Evolutionary conservation across 2,797 vertebrate genomes (phyloP), one percentile per base, ranked within the genome.

Genomic region (Acanthurus leucopareius): DNA sequence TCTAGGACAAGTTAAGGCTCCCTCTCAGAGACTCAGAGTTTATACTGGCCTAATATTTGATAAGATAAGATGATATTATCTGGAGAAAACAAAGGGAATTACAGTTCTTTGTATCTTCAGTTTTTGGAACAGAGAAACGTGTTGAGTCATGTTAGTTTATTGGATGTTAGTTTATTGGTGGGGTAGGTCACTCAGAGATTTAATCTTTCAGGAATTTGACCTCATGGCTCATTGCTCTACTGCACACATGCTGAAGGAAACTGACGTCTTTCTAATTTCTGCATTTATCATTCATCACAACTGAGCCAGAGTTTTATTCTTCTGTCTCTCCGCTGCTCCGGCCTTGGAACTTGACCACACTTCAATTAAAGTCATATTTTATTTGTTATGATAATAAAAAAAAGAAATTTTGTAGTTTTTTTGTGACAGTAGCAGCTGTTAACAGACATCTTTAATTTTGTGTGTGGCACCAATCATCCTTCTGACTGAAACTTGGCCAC

Each of bases 191-290:
- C 49, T 84, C 52, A 10, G 73, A 89, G 88, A 87, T 87, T 86
- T 83, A 83, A 84, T 91, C 91, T 91, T 69, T 54, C 54, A 89
- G 82, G 88, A 91, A 91, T 90, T 85, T 80, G 63, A 89, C 84
- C 79, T 76, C 70, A 77, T 83, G 40, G 0, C 56, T 85, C 69
- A 56, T 40, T 75, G 68, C 74, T 74, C 71, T 71, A 25, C 69
- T 80, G 75, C 77, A 68, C 83, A 64, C 85, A 73, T 8, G 42
- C 64, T 58, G 14, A 64, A 66, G 16, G 42, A 79, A 80, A 75
- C 61, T 17, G 68, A 73, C 65, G 64, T 69, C 28, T 73, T 47
- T 73, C 61, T 84, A 2, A 80, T 85, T 80, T 77, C 48, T 51
- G 13, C 5, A 16, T 72, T 61, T 56, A 73, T 53, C 47, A 72